phyloP scores from a whole-genome alignment of 2,113 vertebrate species.

The Struthidea cinerea region DNA sequence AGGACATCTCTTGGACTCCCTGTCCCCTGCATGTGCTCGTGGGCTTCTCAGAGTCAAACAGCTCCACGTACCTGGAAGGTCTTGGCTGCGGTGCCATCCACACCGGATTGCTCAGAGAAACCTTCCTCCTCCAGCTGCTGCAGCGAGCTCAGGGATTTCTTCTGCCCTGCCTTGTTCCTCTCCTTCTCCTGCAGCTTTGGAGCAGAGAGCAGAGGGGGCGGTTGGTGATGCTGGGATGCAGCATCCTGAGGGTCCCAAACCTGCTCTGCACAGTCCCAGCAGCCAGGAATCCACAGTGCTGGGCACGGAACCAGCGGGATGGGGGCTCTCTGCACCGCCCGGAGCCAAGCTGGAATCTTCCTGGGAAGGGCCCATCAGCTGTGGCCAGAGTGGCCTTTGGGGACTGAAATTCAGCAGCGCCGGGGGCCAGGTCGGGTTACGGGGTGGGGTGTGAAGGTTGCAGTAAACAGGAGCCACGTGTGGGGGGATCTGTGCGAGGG shows the following conservation, averaged over 20 bases:
- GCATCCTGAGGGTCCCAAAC: not conserved
- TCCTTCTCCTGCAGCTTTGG: slow-evolving; percentile 56
- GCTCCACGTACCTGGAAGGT: slow-evolving; percentile 27
- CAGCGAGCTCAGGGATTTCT: slow-evolving; percentile 50
- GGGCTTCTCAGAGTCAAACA: fast-evolving
- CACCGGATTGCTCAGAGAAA: not conserved
- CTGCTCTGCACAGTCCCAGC: fast-evolving
- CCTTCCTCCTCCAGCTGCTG: slow-evolving; percentile 42
- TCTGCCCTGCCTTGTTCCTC: slow-evolving; percentile 38
- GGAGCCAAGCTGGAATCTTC: not conserved
- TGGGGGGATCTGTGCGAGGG: not conserved
- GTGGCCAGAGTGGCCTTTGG: not conserved
- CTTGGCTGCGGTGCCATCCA: not conserved
- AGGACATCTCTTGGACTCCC: not conserved
- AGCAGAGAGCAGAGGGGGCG: not conserved
- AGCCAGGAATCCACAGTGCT: not conserved
- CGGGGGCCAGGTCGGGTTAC: not conserved
- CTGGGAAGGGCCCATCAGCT: not conserved
- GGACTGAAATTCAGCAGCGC: not conserved
- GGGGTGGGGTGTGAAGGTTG: not conserved
- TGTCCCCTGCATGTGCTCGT: fast-evolving
- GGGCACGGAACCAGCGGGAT: not conserved
- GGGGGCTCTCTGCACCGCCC: not conserved
- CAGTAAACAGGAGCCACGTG: not conserved
- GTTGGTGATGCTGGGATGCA: not conserved